Evolutionary conservation across 2,113 vertebrate genomes (phyloP).

Genomic region (Pterocles gutturalis): DNA sequence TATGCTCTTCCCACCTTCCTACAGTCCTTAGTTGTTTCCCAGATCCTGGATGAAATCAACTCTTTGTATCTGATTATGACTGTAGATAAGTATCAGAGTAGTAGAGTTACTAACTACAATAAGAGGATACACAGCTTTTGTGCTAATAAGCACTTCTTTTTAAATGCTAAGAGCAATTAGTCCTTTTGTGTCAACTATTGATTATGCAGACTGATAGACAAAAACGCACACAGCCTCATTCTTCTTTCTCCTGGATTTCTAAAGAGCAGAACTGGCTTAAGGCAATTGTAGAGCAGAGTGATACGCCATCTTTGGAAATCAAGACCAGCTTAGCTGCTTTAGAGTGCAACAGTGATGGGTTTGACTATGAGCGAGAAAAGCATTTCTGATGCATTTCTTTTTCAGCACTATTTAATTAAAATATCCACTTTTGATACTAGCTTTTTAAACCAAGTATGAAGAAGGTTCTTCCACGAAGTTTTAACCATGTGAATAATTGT

Average conservation of each 20-base stretch:
- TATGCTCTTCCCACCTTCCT: background rate
- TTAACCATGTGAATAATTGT: background rate
- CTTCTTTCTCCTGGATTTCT: conserved; percentile 33
- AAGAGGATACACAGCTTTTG: conserved; percentile 60
- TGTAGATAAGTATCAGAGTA: conserved; percentile 21
- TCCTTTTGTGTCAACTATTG: conserved; percentile 67
- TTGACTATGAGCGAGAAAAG: background rate
- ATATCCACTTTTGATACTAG: background rate
- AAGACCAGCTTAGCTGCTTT: background rate
- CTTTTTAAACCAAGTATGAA: background rate
- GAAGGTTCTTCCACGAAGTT: background rate
- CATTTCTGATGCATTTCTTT: background rate
- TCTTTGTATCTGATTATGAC: conserved; percentile 4
- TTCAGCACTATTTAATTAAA: background rate
- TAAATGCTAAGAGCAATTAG: conserved; percentile 68
- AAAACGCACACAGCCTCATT: conserved; percentile 1
- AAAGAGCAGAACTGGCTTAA: conserved; percentile 36
- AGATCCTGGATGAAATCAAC: background rate
- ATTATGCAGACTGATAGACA: conserved; percentile 62
- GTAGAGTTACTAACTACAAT: conserved; percentile 19
- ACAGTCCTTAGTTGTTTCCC: background rate
- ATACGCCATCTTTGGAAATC: background rate
- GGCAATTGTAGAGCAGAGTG: background rate
- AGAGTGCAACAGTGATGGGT: background rate
- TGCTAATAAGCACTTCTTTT: conserved; percentile 61